phyloP scores from a whole-genome alignment of 2,888 invertebrate genomes.

The Rhyacophila evoluta region DNA sequence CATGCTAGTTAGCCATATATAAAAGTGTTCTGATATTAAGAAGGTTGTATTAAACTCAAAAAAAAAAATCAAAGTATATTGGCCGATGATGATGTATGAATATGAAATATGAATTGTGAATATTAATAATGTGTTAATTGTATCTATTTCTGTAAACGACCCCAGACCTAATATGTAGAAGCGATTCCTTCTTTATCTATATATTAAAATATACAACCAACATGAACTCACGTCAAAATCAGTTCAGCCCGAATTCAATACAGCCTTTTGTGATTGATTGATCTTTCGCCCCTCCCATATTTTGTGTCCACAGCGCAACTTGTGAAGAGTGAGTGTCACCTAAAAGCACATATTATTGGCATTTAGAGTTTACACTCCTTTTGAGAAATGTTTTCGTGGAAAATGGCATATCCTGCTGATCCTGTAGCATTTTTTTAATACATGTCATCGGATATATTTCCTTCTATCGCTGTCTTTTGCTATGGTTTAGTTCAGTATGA shows the following conservation, averaged over 20 bases:
- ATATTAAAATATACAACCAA: constrained; percentile 6
- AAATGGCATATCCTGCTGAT: too few relatives aligned
- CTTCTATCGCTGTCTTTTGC: too few relatives aligned
- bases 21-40: too few relatives aligned
- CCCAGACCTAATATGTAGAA: neutral
- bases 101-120: neutral
- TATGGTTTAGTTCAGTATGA: too few relatives aligned
- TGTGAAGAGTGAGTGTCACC: neutral
- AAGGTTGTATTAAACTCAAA: too few relatives aligned
- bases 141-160: neutral
- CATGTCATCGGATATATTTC: too few relatives aligned
- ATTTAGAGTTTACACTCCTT: too few relatives aligned
- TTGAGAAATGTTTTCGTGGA: too few relatives aligned
- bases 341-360: too few relatives aligned
- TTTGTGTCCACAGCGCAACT: neutral
- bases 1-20: too few relatives aligned
- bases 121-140: neutral
- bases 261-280: neutral
- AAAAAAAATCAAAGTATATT: neutral
- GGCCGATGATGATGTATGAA: neutral
- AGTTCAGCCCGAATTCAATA: neutral
- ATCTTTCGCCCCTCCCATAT: neutral
- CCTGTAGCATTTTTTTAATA: too few relatives aligned
- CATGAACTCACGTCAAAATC: constrained; percentile 17
- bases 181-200: neutral